Evolutionary conservation across 2,888 invertebrate genomes (phyloP).

Genomic region (Drosophila mercatorum): DNA sequence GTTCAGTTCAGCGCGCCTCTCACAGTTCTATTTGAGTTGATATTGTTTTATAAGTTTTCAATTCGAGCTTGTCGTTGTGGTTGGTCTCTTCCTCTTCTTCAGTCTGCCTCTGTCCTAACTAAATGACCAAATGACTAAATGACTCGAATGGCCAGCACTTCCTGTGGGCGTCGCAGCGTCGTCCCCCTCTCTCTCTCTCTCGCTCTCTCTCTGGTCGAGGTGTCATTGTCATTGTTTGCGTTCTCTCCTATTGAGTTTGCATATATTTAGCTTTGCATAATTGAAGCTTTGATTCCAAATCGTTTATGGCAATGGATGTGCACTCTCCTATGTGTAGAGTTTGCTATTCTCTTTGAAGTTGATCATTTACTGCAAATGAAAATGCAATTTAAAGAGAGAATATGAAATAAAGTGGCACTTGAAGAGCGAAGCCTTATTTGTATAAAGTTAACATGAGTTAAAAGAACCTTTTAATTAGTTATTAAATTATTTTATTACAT

Average conservation of each 20-base stretch:
- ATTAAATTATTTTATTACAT: no score
- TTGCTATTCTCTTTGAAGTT: not conserved
- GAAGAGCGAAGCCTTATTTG: no score
- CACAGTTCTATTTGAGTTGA: constrained; percentile 61
- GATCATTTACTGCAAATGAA: not conserved
- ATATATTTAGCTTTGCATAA: constrained; percentile 60
- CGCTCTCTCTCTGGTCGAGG: not conserved
- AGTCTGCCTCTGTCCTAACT: constrained; percentile 18
- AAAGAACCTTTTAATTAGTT: no score
- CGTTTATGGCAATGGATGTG: constrained; percentile 31
- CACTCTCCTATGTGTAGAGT: not conserved
- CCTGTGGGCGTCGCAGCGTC: constrained; percentile 40
- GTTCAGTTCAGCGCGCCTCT: constrained; percentile 32
- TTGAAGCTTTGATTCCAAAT: constrained; percentile 56
- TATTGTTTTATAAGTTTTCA: constrained; percentile 76
- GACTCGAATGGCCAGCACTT: constrained; percentile 48
- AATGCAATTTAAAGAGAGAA: not conserved
- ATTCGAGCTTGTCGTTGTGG: constrained; percentile 53
- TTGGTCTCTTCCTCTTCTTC: constrained; percentile 18
- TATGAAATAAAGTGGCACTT: not conserved
- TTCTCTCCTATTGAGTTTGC: constrained; percentile 42
- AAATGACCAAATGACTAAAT: constrained; percentile 49
- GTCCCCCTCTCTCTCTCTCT: not conserved
- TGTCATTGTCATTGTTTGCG: constrained; percentile 38
- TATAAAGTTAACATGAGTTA: no score